These are phyloP conservation scores for Phrynosoma platyrhinos DNA, from an alignment of 2,113 vertebrate genomes.

Conservation along the genomic window DNA sequence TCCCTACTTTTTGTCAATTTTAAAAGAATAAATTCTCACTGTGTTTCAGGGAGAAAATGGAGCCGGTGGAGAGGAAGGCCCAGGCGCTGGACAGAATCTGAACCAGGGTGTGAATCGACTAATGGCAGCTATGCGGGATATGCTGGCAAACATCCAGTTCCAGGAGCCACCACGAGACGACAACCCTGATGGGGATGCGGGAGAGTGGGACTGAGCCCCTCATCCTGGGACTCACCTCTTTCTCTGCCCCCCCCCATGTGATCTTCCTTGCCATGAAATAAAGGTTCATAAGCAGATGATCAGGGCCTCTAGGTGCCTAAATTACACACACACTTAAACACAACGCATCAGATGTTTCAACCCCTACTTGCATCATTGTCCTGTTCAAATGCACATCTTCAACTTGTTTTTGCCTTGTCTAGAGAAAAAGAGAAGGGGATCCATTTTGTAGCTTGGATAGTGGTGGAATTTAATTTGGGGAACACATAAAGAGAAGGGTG, in stretches of 20 bases:
- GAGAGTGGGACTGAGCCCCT: slow-evolving; percentile 82
- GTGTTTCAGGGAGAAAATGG: slow-evolving; percentile 78
- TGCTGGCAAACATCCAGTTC: slow-evolving; percentile 97
- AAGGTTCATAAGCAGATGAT: slow-evolving; percentile 28
- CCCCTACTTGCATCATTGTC: background rate
- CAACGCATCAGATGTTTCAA: background rate
- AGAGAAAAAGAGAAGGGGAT: too few species aligned
- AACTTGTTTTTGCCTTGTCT: too few species aligned
- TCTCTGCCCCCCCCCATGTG: background rate
- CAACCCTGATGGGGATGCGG: slow-evolving; percentile 81
- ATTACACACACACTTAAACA: background rate
- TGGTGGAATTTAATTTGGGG: too few species aligned
- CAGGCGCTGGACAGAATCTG: slow-evolving; percentile 86
- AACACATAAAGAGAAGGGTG: too few species aligned
- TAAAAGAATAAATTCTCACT: background rate
- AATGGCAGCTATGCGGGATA: slow-evolving; percentile 96
- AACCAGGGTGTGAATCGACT: slow-evolving; percentile 94
- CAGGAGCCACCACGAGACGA: slow-evolving; percentile 84
- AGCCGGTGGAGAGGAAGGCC: slow-evolving; percentile 85
- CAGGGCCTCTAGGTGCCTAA: background rate
- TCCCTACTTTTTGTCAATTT: too few species aligned
- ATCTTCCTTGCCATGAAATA: background rate
- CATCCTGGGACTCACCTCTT: too few species aligned
- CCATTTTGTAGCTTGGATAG: too few species aligned
- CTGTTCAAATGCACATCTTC: background rate